Base-by-base conservation (phyloP, 2,797 vertebrate genomes). In the Clarias platycephalus region DNA sequence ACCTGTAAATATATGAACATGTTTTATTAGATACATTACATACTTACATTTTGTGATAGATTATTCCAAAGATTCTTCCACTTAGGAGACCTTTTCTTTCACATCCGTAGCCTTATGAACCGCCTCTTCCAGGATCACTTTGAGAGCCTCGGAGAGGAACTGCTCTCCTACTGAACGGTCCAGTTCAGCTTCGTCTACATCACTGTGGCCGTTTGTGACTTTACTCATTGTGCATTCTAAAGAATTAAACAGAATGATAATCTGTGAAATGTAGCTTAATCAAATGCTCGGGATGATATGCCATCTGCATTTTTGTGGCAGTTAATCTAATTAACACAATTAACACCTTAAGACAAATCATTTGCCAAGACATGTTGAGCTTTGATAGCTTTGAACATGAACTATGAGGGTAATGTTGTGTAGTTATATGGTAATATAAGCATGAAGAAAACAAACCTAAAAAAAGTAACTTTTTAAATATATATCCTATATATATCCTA, bases 91-190 rank as follows among this genome's bases (percentile, higher is more conserved):
- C 95, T 97, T 97, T 87, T 95, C 91, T 0, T 92, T 91, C 49
- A 91, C 82, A 31, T 95, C 93, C 1, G 94, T 96, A 63, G 95
- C 96, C 85, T 95, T 97, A 86, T 91, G 87, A 87, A 97, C 90
- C 5, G 95, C 94, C 85, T 97, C 96, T 16, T 96, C 93, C 88
- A 96, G 37, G 57, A 97, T 93, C 58, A 97, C 89, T 76, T 92
- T 91, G 84, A 96, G 95, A 58, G 95, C 94, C 26, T 96, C 93
- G 26, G 37, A 92, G 40, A 97, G 91, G 89, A 97, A 96, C 78
- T 89, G 84, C 77, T 96, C 95, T 0, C 94, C 94, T 26, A 93
- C 93, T 5, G 90, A 75, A n/a, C 37, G 74, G 8, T 63, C 55
- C 34, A 75, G 22, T 49, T 91, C 85, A 85, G 82, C 62, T 90